Evolutionary conservation across 2,797 vertebrate species (phyloP).

Genomic region (Poliocrania exsul): DNA sequence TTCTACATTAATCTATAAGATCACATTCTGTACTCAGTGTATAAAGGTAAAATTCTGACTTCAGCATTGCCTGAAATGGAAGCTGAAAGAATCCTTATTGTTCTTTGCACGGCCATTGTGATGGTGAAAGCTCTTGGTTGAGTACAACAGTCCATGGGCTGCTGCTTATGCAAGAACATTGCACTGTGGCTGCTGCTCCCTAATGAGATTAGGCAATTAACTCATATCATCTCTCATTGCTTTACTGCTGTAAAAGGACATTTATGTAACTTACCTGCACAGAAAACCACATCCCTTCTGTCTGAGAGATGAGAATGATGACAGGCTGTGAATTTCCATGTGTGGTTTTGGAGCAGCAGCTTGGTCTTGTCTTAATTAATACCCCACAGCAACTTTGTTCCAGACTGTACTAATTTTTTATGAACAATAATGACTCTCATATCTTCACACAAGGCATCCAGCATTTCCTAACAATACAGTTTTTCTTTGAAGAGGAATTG

Average conservation of each 20-base stretch:
- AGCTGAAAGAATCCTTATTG: neutral
- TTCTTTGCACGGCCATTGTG: neutral
- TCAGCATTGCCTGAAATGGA: neutral
- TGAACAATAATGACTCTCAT: neutral
- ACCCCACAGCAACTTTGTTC: constrained; percentile 15
- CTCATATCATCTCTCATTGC: constrained; percentile 59
- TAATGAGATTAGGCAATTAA: constrained; percentile 67
- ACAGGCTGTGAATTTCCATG: neutral
- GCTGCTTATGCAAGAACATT: constrained; percentile 57
- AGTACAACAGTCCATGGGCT: neutral
- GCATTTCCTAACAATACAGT: neutral
- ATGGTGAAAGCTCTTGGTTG: neutral
- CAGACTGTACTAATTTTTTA: constrained; percentile 32
- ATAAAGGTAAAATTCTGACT: neutral
- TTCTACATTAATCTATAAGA: neutral
- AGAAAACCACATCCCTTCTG: constrained; percentile 80
- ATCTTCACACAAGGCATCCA: neutral
- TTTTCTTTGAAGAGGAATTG: constrained; percentile 29
- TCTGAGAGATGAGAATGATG: constrained; percentile 32
- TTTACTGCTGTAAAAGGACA: constrained; percentile 79
- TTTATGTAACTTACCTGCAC: constrained; percentile 83
- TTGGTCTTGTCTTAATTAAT: constrained; percentile 25
- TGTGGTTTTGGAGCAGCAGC: constrained; percentile 31
- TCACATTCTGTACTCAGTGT: neutral
- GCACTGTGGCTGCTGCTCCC: constrained; percentile 45